Evolutionary conservation across 2,797 vertebrate species (phyloP), one percentile per base, ranked within the genome.

Genomic region (Darevskia mixta): DNA sequence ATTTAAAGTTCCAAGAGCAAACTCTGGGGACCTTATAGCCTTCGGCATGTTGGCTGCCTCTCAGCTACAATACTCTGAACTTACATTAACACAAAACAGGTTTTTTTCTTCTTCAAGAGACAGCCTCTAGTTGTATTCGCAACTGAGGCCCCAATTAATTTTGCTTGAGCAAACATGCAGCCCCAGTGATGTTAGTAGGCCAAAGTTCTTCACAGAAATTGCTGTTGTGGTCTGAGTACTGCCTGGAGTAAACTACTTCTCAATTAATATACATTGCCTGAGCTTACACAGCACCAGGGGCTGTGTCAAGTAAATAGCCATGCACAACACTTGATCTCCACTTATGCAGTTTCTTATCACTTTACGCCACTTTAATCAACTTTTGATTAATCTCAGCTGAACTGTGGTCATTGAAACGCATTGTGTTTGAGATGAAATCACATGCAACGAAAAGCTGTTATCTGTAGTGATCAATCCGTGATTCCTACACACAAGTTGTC

Each of bases 1-100:
- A 71, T 67, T 67, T 91, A 73, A 89, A 93, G 87, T 67, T 20
- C 32, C 38, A 45, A 35, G 88, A 82, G 1, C 11, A 4, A 38
- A 87, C 67, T 58, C 66, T 18, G 73, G 49, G 85, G 86, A 86
- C 3, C 0, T 71, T 66, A 58, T 49, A 80, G 78, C 58, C 45
- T 88, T 76, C 45, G 58, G 35, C 0, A 0, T 73, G 20, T 67
- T 64, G 79, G 58, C 45, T 82, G 73, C 23, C 72, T 86, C 79
- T 86, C 49, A 73, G 58, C 27, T 43, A 83, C 79, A 69, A 90
- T 88, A 89, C 8, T 75, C 17, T 80, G 58, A 15, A 76, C 55
- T 66, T 89, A 35, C 15, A 13, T 76, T 3, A 17, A 58, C n/a
- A 0, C 0, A 86, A 61, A 82, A 61, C 13, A 89, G 38, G 85